A percentile compares a stretch with the other conserved stretches of the same genome.
phyloP scores from a whole-genome alignment of 2,797 vertebrate genomes.

The Pantherophis alleghaniensis region DNA sequence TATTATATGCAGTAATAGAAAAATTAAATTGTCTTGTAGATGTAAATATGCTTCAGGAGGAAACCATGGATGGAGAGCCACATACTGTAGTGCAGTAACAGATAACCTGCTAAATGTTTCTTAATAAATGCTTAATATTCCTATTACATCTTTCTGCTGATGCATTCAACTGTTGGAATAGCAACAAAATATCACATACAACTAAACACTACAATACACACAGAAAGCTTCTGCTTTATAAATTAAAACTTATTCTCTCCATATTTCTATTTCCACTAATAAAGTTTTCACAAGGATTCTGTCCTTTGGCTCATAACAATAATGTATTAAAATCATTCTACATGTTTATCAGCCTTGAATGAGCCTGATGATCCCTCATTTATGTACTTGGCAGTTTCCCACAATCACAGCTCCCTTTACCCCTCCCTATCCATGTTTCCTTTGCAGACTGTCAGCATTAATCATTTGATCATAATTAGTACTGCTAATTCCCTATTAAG shows the following conservation, averaged over 20 bases:
- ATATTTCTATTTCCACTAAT: not conserved
- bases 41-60: not conserved
- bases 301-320: not conserved
- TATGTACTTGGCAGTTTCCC: slow-evolving; percentile 14
- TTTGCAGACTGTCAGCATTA: slow-evolving; percentile 26
- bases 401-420: slow-evolving; percentile 1
- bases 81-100: not conserved
- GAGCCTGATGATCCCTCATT: not conserved
- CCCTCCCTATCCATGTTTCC: not conserved
- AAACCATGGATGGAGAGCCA: not conserved
- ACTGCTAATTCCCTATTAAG: slow-evolving; percentile 31
- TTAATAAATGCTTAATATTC: not conserved
- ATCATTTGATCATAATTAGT: slow-evolving; percentile 33
- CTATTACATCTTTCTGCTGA: not conserved
- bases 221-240: not conserved
- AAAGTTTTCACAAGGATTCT: not conserved
- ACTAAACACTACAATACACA: not conserved
- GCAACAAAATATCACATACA: not conserved
- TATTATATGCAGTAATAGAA: not conserved
- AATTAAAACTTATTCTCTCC: not conserved
- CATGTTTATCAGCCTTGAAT: not conserved
- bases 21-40: not conserved
- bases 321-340: not conserved
- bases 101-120: not conserved
- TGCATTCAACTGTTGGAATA: not conserved